Evolutionary conservation across 2,113 vertebrate species (phyloP), one percentile per base, ranked within the genome.

Genomic region (Cyanoderma ruficeps): DNA sequence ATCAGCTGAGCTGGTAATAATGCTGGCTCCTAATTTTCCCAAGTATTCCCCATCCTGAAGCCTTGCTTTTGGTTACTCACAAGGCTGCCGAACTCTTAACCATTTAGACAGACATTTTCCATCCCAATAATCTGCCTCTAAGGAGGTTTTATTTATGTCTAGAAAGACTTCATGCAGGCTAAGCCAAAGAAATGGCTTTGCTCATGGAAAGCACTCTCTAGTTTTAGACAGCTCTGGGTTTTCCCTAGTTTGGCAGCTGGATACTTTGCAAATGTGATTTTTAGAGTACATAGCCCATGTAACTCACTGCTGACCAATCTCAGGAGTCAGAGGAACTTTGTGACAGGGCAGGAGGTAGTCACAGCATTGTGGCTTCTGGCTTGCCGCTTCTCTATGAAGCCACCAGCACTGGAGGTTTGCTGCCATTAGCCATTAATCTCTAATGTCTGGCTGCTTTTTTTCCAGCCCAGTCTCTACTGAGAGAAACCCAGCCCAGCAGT

Each of bases 211-310:
- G n/a, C 1, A 0, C 23, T 2, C 22, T 49, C 64, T 67, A 15
- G 25, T 18, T 78, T 35, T 39, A 52, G 68, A 52, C 37, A 69
- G 65, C 61, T 84, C 56, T 52, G 75, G 41, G 60, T 53, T 79
- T 59, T 75, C 28, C 24, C 47, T 67, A 1, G 65, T 84, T 79
- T 57, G 61, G 65, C 47, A 70, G 78, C 13, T 11, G 47, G 39
- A 70, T 35, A 9, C 60, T 63, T 83, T 9, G 33, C 39, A 82
- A 71, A 52, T 63, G 64, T 79, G n/a, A 3, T 64, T 77, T 78
- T 75, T 77, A 46, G 55, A 3, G 0, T 53, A 18, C 0, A 0
- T 19, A 78, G 22, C 39, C 35, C 33, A 20, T 5, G 21, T 55
- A 78, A 46, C 18, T 77, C 68, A 12, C 39, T 25, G 18, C 69